Evolutionary conservation across 2,888 invertebrate species (phyloP).

Genomic region (Cordilura impudica): DNA sequence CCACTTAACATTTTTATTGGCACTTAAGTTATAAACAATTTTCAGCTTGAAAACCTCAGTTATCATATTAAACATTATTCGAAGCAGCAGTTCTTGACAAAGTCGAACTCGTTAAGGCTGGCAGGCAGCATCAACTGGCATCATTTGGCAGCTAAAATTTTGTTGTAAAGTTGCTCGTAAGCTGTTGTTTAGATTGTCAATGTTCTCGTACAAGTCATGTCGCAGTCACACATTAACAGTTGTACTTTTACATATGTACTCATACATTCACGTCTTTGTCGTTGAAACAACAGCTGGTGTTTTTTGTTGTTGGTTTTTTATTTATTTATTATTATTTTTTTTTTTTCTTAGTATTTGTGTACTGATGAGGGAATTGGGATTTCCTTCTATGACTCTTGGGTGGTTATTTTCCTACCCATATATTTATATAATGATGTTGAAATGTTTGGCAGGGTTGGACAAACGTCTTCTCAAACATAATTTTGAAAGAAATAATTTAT

Average conservation of each 20-base stretch:
- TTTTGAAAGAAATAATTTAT: too few species aligned
- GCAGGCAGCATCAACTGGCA: slow-evolving; percentile 28
- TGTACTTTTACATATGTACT: slow-evolving; percentile 38
- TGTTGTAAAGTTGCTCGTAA: slow-evolving; percentile 15
- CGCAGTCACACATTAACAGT: slow-evolving; percentile 53
- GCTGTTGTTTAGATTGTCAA: slow-evolving; percentile 32
- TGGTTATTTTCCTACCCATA: slow-evolving; percentile 28
- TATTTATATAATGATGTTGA: not conserved
- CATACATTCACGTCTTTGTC: slow-evolving; percentile 2
- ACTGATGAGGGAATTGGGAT: slow-evolving; percentile 13
- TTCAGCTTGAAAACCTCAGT: slow-evolving; percentile 53
- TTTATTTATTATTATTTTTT: slow-evolving; percentile 55
- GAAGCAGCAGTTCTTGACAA: not conserved
- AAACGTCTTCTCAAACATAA: too few species aligned
- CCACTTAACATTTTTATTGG: slow-evolving; percentile 77
- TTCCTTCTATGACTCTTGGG: slow-evolving; percentile 15
- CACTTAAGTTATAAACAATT: slow-evolving; percentile 69
- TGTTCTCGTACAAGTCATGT: slow-evolving; percentile 1
- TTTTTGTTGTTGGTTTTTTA: slow-evolving; percentile 67
- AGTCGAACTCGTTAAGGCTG: not conserved
- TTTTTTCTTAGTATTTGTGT: not conserved
- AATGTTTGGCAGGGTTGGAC: not conserved
- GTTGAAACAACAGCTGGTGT: slow-evolving; percentile 23
- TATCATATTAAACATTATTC: slow-evolving; percentile 29
- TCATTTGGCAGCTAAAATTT: slow-evolving; percentile 37